Percentiles rank a stretch among this genome's conserved stretches.
Conservation (phyloP, 2,888 invertebrate genomes). For the Himalopsyche kuldschensis region DNA sequence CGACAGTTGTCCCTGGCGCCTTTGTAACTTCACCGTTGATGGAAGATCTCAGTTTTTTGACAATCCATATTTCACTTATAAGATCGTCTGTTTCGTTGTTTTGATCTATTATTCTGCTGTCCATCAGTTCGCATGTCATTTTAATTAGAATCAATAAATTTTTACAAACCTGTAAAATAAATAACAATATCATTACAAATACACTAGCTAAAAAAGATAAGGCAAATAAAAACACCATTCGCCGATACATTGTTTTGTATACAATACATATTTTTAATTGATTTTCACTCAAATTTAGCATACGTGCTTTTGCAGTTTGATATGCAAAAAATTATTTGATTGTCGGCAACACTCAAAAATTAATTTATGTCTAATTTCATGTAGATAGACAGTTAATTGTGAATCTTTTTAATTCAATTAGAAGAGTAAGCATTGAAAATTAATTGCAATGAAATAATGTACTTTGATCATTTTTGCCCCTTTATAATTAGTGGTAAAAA, state of each 20-base stretch:
- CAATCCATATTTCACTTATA: conserved; percentile 73
- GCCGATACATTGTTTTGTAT: no score
- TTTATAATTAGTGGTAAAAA: background rate
- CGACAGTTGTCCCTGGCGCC: conserved; percentile 65
- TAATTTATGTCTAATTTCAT: background rate
- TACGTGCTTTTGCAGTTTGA: no score
- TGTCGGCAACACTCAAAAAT: no score
- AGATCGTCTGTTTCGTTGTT: conserved; percentile 47
- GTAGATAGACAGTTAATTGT: background rate
- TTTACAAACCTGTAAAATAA: conserved; percentile 52
- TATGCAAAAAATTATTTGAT: no score
- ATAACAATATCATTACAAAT: background rate
- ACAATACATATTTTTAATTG: no score
- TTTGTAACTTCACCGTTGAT: conserved; percentile 79
- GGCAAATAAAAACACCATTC: no score
- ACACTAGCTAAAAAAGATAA: no score
- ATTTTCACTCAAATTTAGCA: no score
- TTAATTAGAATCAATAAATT: conserved; percentile 57
- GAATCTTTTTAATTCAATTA: background rate
- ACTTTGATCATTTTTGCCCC: no score
- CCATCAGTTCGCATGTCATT: conserved; percentile 61
- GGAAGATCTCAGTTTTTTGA: conserved; percentile 73
- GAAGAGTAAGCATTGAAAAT: no score
- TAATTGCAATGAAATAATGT: no score
- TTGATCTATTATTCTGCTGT: conserved; percentile 45